Percentiles rank a stretch among this genome's conserved stretches.
phyloP scores from a whole-genome alignment of 2,113 vertebrate species.

The Nesoenas mayeri region DNA sequence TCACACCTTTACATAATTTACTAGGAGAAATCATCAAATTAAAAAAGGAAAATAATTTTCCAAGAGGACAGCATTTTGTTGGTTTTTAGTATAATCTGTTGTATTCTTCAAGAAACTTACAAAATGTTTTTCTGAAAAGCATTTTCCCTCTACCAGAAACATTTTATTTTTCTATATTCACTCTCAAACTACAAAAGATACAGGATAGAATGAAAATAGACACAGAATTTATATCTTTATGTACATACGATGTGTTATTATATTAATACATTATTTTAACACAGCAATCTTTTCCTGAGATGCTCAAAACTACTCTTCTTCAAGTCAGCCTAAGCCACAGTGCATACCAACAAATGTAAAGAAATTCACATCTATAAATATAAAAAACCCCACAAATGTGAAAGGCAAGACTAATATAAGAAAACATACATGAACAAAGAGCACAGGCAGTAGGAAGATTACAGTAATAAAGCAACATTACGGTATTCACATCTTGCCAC shows the following conservation, averaged over 20 bases:
- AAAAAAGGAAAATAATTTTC: neutral
- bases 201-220: neutral
- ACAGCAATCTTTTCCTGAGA: neutral
- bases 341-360: neutral
- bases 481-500: neutral
- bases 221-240: neutral
- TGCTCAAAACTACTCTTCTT: neutral
- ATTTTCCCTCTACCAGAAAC: neutral
- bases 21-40: neutral
- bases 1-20: neutral
- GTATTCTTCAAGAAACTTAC: neutral
- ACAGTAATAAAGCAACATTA: neutral
- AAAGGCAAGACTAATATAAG: neutral
- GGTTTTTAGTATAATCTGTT: neutral
- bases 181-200: neutral
- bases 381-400: fast-evolving
- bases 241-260: neutral
- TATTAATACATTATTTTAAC: neutral
- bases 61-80: neutral
- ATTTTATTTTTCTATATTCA: neutral
- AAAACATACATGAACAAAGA: neutral
- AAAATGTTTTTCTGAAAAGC: neutral
- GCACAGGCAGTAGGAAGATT: neutral
- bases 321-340: neutral
- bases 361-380: neutral